Conservation (phyloP, 2,888 invertebrate genomes). For the Sphecodes monilicornis region DNA sequence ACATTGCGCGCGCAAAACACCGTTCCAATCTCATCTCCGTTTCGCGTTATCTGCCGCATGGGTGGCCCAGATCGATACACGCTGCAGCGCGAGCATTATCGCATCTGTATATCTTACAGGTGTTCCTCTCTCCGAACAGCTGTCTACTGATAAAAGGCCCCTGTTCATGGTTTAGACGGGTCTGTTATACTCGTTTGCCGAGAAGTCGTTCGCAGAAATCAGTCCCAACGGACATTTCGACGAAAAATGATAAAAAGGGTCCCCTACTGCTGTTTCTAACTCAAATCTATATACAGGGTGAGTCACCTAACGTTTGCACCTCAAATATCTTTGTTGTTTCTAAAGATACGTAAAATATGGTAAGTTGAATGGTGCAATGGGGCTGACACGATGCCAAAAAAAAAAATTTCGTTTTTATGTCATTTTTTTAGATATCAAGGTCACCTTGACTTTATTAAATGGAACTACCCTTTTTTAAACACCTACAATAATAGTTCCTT, state of each 20-base stretch:
- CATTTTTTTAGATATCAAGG: too few relatives aligned
- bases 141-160: slow-evolving; percentile 11
- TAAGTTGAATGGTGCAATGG: too few relatives aligned
- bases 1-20: background rate
- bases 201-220: background rate
- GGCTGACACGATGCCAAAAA: too few relatives aligned
- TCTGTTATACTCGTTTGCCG: background rate
- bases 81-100: slow-evolving; percentile 10
- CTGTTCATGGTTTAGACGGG: background rate
- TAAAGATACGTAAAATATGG: too few relatives aligned
- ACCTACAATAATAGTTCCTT: too few relatives aligned
- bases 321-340: too few relatives aligned
- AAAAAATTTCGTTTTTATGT: too few relatives aligned
- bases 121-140: slow-evolving; percentile 5
- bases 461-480: too few relatives aligned
- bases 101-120: slow-evolving; percentile 1
- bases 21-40: background rate
- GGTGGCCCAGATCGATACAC: slow-evolving; percentile 59
- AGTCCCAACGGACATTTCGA: background rate
- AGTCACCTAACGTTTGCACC: too few relatives aligned
- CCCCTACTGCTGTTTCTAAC: background rate
- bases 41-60: slow-evolving; percentile 37
- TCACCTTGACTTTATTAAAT: too few relatives aligned
- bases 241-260: background rate
- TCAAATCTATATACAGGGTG: background rate